Base-by-base conservation (phyloP, 2,113 vertebrate genomes). In the Xyliphius kryptos region DNA sequence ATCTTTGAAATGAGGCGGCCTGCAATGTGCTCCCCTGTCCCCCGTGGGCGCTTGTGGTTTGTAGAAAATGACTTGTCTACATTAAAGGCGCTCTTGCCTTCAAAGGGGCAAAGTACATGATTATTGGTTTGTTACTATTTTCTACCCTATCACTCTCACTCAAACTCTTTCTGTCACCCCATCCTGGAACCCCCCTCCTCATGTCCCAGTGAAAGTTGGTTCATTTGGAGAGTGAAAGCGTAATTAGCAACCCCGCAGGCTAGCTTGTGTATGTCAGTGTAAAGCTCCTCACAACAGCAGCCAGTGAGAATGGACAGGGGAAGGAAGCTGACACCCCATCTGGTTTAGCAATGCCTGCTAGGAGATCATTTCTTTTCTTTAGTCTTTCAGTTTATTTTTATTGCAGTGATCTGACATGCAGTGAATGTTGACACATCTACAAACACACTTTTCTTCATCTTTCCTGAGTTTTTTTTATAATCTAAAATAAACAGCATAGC, bases 241-340 rank as follows among this genome's bases (percentile, higher is more conserved):
- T 93, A 94, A 97, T 97, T 94, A 93, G 90, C 91, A 89, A 90
- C 90, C 91, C 92, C 89, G 84, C 86, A 89, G 92, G 91, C 91
- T 83, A 88, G 90, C 88, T 90, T 86, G 80, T 86, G 84, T 88
- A 87, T 72, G 48, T 84, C 80, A 85, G 56, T 68, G 62, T 65
- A 61, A 64, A 65, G 61, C 40, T 38, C 46, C 57, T 19, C 40
- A 84, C 84, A 86, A 86, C 85, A 89, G 85, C 80, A 81, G 87
- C 48, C 5, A 85, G 86, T 40, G 55, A 47, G 61, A 61, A 65
- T 58, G 49, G 11, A 19, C 61, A 55, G 10, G 15, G 15, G 37
- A 56, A 64, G 21, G 10, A 14, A 49, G 38, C 60, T 36, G 19
- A 55, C 50, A 52, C 47, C 21, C 16, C 55, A 37, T 37, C 37